phyloP scores from a whole-genome alignment of 2,888 invertebrate genomes.

The Spodoptera littoralis region DNA sequence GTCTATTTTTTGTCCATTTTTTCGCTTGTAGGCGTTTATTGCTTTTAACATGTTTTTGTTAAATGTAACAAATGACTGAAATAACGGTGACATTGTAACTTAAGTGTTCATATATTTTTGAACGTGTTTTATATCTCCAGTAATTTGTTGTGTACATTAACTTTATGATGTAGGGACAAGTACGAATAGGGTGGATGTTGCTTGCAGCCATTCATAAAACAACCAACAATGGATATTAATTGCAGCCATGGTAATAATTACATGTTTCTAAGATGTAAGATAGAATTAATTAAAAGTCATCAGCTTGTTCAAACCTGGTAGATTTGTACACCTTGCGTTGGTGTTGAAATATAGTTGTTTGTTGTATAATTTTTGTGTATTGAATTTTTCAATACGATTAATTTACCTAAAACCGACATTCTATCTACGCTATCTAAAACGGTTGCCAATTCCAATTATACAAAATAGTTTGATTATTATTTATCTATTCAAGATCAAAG shows the following conservation, averaged over 20 bases:
- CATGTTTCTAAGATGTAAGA: constrained; percentile 29
- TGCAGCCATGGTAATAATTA: constrained; percentile 23
- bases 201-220: constrained; percentile 16
- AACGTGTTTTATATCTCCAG: neutral
- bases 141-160: constrained; percentile 5
- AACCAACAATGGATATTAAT: constrained; percentile 31
- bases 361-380: no score
- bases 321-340: constrained; percentile 24
- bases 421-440: no score
- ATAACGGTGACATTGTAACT: constrained; percentile 17
- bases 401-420: no score
- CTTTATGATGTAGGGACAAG: constrained; percentile 7
- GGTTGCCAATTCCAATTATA: no score
- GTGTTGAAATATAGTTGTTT: constrained; percentile 2
- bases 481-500: constrained; percentile 1
- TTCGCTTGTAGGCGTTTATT: constrained; percentile 15
- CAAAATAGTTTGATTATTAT: no score
- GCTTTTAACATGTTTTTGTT: constrained; percentile 30
- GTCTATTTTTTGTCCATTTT: constrained; percentile 20
- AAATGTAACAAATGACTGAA: constrained; percentile 17
- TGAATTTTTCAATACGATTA: no score
- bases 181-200: constrained; percentile 15
- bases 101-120: constrained; percentile 21
- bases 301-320: constrained; percentile 9
- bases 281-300: constrained; percentile 20